phyloP scores from a whole-genome alignment of 2,797 vertebrate species.

The Liparis tanakae region DNA sequence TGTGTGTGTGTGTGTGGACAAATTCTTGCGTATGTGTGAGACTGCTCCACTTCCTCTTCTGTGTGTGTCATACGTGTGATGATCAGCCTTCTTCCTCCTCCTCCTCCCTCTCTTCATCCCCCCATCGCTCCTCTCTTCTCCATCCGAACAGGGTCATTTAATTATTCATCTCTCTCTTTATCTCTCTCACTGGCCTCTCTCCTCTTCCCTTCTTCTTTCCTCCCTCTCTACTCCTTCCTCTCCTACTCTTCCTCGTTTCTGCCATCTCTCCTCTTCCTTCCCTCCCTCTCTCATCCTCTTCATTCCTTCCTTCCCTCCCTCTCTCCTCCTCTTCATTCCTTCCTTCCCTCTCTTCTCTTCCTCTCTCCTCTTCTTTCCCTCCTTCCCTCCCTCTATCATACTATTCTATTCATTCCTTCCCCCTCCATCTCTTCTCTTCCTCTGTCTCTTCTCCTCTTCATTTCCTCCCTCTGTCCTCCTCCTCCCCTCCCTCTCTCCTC shows the following conservation, averaged over 20 bases:
- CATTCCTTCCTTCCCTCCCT: not conserved
- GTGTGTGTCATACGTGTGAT: conserved; percentile 34
- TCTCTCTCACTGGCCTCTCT: conserved; percentile 6
- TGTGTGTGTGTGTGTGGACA: conserved; percentile 11
- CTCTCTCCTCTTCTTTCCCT: not conserved
- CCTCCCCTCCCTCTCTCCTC: not conserved
- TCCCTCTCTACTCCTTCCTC: too few relatives aligned
- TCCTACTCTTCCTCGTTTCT: too few relatives aligned
- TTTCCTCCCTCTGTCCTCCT: not conserved
- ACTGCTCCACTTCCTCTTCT: conserved; percentile 43
- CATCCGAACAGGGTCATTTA: conserved; percentile 64
- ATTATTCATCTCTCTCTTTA: conserved; percentile 69
- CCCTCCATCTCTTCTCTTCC: not conserved
- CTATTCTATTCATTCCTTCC: conserved; percentile 1
- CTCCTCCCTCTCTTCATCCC: conserved; percentile 29
- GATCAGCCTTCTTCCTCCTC: conserved; percentile 47
- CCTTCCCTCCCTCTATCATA: not conserved
- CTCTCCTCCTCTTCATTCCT: not conserved
- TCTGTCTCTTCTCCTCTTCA: not conserved
- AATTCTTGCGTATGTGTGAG: conserved; percentile 42
- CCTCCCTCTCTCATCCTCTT: not conserved
- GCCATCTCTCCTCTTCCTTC: not conserved
- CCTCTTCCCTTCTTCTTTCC: conserved; percentile 6
- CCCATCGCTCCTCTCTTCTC: conserved; percentile 19
- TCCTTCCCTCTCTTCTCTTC: too few relatives aligned